These are phyloP conservation scores for Artemia sinica DNA, from an alignment of 2,888 invertebrate species.

Conservation along the genomic window DNA sequence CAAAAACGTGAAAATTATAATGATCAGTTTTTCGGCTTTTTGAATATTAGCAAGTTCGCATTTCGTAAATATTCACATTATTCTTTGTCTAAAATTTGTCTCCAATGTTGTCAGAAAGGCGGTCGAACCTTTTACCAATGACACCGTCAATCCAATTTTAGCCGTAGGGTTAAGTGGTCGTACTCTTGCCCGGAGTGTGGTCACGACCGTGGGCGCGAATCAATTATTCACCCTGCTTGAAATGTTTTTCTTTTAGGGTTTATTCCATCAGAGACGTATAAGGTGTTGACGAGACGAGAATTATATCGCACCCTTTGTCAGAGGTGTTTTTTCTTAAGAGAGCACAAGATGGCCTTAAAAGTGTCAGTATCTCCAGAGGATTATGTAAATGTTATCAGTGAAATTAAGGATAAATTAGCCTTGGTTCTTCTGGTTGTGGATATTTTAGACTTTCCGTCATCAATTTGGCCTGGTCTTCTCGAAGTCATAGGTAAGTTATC, in stretches of 20 bases:
- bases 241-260: conserved; percentile 42
- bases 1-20: no score
- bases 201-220: no score
- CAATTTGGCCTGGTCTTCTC: conserved; percentile 67
- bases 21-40: no score
- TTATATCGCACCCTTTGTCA: conserved; percentile 55
- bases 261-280: conserved; percentile 59
- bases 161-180: no score
- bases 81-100: no score
- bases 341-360: conserved; percentile 66
- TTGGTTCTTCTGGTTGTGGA: conserved; percentile 71
- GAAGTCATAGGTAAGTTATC: conserved; percentile 40
- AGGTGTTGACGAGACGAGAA: conserved; percentile 33
- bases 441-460: conserved; percentile 75
- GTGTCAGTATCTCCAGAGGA: conserved; percentile 58
- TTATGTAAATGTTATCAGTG: conserved; percentile 53
- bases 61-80: no score
- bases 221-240: no score
- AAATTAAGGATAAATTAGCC: conserved; percentile 46
- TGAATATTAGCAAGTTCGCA: no score
- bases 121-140: no score
- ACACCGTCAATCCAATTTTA: no score
- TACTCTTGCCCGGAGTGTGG: no score
- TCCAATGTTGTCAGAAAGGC: no score
- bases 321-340: conserved; percentile 67